A percentile compares a stretch with the other conserved stretches of the same genome.
Evolutionary conservation across 2,888 invertebrate species (phyloP).

Genomic region (Xestia rhomboidea): DNA sequence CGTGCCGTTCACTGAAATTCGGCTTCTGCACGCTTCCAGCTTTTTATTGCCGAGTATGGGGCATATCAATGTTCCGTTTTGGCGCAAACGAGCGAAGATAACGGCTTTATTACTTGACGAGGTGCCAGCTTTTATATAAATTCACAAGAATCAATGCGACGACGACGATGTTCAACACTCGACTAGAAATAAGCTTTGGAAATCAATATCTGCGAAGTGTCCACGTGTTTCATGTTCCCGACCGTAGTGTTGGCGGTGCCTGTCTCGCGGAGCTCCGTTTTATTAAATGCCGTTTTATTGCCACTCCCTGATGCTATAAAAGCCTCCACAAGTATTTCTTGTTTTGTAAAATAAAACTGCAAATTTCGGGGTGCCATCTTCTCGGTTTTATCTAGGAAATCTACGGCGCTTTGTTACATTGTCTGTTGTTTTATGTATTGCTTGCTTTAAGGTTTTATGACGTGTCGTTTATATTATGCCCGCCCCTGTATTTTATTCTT

Average conservation of each 20-base stretch:
- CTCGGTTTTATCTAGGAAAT: slow-evolving; percentile 79
- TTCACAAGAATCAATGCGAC: slow-evolving; percentile 79
- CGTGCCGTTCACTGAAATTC: slow-evolving; percentile 78
- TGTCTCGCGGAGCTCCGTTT: slow-evolving; percentile 72
- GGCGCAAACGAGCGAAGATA: slow-evolving; percentile 86
- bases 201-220: slow-evolving; percentile 75
- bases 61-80: slow-evolving; percentile 83
- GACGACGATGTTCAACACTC: slow-evolving; percentile 69
- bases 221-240: slow-evolving; percentile 70
- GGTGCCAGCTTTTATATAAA: slow-evolving; percentile 77
- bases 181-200: slow-evolving; percentile 71
- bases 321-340: slow-evolving; percentile 75
- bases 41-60: slow-evolving; percentile 78
- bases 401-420: slow-evolving; percentile 78
- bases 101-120: slow-evolving; percentile 86
- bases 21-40: slow-evolving; percentile 72
- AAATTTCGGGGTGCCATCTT: slow-evolving; percentile 76
- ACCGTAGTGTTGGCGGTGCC: slow-evolving; percentile 62
- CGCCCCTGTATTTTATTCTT: slow-evolving; percentile 76
- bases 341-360: slow-evolving; percentile 83
- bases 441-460: slow-evolving; percentile 78
- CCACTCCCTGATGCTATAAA: slow-evolving; percentile 76
- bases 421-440: slow-evolving; percentile 83
- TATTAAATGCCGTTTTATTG: slow-evolving; percentile 82
- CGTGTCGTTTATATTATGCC: slow-evolving; percentile 77